Conservation (phyloP, 2,797 vertebrate genomes). For the Sebastolobus altivelis region DNA sequence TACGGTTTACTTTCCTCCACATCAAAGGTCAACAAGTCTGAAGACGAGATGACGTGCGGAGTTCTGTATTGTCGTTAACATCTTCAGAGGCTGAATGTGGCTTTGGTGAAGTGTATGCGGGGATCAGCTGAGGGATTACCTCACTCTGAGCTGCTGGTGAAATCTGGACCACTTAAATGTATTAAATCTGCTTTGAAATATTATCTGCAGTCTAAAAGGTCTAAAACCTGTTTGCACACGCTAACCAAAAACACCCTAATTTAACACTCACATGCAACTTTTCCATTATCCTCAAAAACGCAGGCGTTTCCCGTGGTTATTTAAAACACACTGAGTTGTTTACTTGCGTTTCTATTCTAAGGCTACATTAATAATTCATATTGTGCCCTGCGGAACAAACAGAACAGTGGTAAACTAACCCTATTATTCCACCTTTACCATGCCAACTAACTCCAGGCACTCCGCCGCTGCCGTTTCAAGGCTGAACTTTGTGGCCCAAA, state of each 20-base stretch:
- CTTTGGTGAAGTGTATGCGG: conserved; percentile 41
- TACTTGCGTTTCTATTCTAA: conserved; percentile 64
- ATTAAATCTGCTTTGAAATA: conserved; percentile 64
- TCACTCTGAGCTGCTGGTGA: conserved; percentile 29
- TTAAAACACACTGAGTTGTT: conserved; percentile 58
- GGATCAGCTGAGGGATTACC: conserved; percentile 57
- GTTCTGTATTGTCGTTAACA: conserved; percentile 36
- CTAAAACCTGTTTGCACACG: conserved; percentile 54
- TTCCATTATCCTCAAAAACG: conserved; percentile 40
- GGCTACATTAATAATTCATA: conserved; percentile 76
- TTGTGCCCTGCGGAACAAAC: conserved; percentile 47
- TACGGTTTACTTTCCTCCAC: conserved; percentile 72
- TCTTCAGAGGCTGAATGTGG: conserved; percentile 26
- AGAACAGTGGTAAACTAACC: conserved; percentile 55
- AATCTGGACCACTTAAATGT: conserved; percentile 40
- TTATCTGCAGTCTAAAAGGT: conserved; percentile 44
- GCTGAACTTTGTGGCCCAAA: conserved; percentile 65
- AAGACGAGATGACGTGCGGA: conserved; percentile 31
- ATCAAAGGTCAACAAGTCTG: conserved; percentile 68
- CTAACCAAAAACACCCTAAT: conserved; percentile 41
- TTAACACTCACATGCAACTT: conserved; percentile 55
- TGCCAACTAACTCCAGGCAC: conserved; percentile 54
- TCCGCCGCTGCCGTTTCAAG: conserved; percentile 51
- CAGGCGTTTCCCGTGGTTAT: conserved; percentile 39
- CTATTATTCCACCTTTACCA: conserved; percentile 59